These are phyloP conservation scores for Coenobita brevimanus DNA, from an alignment of 1,140 invertebrate genomes.

Conservation along the genomic window DNA sequence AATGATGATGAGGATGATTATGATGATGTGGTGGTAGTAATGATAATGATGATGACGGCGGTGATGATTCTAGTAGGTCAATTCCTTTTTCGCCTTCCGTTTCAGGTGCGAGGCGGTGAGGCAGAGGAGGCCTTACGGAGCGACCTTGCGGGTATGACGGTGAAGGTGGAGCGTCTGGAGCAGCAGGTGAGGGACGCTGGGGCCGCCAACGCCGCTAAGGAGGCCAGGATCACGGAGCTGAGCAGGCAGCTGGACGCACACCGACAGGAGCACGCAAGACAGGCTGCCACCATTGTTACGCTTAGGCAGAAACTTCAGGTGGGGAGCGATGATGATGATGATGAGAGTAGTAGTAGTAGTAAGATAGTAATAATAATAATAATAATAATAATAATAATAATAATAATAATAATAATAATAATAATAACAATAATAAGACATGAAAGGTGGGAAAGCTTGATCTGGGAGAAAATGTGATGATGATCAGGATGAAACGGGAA, in stretches of 20 bases:
- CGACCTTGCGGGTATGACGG: conserved; percentile 58
- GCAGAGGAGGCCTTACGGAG: conserved; percentile 55
- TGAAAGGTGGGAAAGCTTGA: too few species aligned
- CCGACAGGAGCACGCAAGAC: conserved; percentile 84
- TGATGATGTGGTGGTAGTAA: too few species aligned
- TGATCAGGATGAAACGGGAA: too few species aligned
- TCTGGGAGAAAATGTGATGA: too few species aligned
- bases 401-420: too few species aligned
- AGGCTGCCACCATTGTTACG: conserved; percentile 85
- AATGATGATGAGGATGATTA: too few species aligned
- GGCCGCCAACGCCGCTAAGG: conserved; percentile 2
- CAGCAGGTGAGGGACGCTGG: conserved; percentile 54
- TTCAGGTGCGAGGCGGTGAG: conserved; percentile 37
- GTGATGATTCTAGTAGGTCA: too few species aligned
- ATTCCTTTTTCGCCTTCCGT: background rate
- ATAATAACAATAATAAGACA: too few species aligned
- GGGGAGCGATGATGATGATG: background rate
- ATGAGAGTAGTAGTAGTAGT: too few species aligned
- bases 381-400: too few species aligned
- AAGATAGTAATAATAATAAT: too few species aligned
- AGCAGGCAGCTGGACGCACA: conserved; percentile 64
- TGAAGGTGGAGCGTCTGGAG: conserved; percentile 58
- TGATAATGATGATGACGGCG: too few species aligned
- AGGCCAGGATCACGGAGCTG: conserved; percentile 48
- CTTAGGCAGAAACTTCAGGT: conserved; percentile 84